Conservation (phyloP, 2,113 vertebrate genomes). For the Thamnophis sirtalis region DNA sequence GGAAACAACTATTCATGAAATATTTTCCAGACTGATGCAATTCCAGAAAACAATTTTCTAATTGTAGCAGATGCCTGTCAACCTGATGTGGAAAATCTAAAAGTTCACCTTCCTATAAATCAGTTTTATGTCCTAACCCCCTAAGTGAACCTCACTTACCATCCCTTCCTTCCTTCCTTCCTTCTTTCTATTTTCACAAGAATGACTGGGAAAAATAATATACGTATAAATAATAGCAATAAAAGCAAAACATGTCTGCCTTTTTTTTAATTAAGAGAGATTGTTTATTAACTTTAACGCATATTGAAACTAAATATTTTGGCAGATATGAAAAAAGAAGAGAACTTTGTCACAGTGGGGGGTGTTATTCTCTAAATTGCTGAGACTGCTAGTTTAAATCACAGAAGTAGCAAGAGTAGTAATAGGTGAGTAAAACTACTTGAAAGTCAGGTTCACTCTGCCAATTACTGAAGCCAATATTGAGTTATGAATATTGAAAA, state of each 20-base stretch:
- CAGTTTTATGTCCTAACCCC: neutral
- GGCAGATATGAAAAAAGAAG: neutral
- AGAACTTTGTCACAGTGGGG: neutral
- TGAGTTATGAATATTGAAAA: neutral
- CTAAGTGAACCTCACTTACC: neutral
- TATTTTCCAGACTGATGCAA: conserved; percentile 21
- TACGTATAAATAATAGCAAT: neutral
- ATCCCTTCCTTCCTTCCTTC: neutral
- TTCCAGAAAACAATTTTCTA: conserved; percentile 13
- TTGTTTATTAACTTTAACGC: neutral
- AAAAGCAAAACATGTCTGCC: neutral
- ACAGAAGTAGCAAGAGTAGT: neutral
- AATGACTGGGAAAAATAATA: neutral
- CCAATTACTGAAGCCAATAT: neutral
- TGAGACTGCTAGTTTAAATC: neutral
- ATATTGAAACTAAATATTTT: neutral
- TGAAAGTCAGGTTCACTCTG: neutral
- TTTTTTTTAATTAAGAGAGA: neutral
- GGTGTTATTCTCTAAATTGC: neutral
- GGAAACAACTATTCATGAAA: conserved; percentile 15
- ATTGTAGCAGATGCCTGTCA: conserved; percentile 1
- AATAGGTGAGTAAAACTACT: neutral
- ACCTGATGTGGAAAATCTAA: neutral
- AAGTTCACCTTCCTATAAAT: neutral
- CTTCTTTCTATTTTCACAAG: neutral